Evolutionary conservation across 2,113 vertebrate genomes (phyloP), one percentile per base, ranked within the genome.

Genomic region (Phycodurus eques): DNA sequence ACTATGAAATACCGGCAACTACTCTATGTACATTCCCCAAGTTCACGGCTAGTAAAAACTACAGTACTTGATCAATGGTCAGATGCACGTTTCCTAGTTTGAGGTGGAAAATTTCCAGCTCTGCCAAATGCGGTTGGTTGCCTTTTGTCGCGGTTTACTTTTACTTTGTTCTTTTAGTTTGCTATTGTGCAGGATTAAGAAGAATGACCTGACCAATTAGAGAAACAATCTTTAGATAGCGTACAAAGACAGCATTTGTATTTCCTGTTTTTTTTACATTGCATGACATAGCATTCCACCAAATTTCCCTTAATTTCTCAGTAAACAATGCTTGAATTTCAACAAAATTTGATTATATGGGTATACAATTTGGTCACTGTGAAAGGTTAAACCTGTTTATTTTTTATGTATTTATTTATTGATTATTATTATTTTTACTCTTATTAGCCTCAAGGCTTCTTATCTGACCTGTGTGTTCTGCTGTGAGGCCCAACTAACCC

Each of bases 401-500:
- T 8, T 8, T 14, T 33, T 59, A 7, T 13, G 4, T 19, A 10
- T 47, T n/a, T 22, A 27, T 57, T 27, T 8, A 33, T 15, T 15
- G 1, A 27, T 27, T 27, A 27, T 27, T 27, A 27, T 14, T 15
- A 31, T n/a, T 75, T 72, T 69, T 22, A 31, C 63, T 78, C 20
- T 63, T 61, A 75, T 71, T 73, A 76, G 68, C 72, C n/a, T 7
- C 22, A 44, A 65, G 71, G 22, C 49, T 75, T 70, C 39, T 71
- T 61, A 78, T 79, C 61, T 51, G n/a, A 47, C 71, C 47, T 64
- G 5, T 42, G 56, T 68, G 71, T 19, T 64, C 76, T 60, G 54
- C 68, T 27, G 2, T 66, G 42, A 63, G 54, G 8, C 74, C 73
- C 77, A 47, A 72, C 74, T 66, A 68, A 83, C 72, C 70, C 67